These are phyloP conservation scores for Frankliniella intonsa DNA, from an alignment of 2,888 invertebrate species.

Conservation along the genomic window DNA sequence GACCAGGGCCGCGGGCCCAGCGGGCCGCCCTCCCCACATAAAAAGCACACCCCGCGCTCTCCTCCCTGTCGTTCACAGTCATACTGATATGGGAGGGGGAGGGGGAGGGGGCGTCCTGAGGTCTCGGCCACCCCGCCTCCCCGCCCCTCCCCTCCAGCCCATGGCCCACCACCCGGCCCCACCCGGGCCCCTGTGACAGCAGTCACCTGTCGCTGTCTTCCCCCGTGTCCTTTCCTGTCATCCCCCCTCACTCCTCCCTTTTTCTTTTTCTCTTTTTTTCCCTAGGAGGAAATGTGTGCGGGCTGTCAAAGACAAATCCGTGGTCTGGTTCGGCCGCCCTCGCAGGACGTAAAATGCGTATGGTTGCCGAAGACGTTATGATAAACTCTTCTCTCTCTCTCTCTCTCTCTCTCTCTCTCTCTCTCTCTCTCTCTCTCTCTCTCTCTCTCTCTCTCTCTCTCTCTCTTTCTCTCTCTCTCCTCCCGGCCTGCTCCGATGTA, in stretches of 20 bases:
- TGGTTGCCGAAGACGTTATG: too few species aligned
- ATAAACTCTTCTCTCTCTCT: background rate
- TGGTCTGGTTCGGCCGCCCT: too few species aligned
- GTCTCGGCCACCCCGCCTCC: too few species aligned
- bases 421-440: background rate
- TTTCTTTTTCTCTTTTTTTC: too few species aligned
- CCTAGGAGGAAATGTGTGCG: too few species aligned
- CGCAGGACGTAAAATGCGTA: too few species aligned
- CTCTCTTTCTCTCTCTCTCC: background rate
- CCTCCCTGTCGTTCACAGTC: conserved; percentile 10
- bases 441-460: background rate
- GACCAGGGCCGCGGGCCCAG: background rate
- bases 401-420: background rate
- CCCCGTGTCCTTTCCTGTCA: background rate
- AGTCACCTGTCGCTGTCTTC: background rate
- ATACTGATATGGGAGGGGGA: background rate
- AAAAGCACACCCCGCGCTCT: background rate
- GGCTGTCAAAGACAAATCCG: too few species aligned
- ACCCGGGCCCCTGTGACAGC: background rate
- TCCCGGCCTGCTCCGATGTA: background rate
- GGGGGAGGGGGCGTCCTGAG: too few species aligned
- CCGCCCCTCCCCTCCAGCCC: background rate
- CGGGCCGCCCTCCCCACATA: background rate
- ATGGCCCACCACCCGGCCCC: background rate
- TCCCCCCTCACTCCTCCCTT: background rate